Evolutionary conservation across 2,888 invertebrate genomes (phyloP).

Genomic region (Andrena trimmerana): DNA sequence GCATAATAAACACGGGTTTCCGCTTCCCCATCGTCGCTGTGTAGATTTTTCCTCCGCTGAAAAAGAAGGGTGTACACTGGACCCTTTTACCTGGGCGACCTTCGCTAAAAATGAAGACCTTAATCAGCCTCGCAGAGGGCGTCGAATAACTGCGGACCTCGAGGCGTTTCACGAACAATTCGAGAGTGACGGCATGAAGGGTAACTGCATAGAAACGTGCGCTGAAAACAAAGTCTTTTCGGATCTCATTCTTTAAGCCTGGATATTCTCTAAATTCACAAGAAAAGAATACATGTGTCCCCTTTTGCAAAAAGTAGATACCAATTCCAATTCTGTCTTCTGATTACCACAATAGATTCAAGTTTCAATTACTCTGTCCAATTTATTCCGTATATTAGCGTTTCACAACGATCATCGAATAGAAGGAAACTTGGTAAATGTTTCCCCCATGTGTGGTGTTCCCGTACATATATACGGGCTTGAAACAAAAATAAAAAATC

Average conservation of each 20-base stretch:
- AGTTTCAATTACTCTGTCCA: too few relatives aligned
- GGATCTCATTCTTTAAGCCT: conserved; percentile 46
- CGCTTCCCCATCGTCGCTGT: conserved; percentile 2
- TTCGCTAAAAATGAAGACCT: conserved; percentile 64
- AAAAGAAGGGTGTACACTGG: not conserved
- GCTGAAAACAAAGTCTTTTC: conserved; percentile 58
- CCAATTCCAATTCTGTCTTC: too few relatives aligned
- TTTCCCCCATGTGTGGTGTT: not conserved
- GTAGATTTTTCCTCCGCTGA: conserved; percentile 11
- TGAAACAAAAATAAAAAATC: not conserved
- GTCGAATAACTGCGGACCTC: conserved; percentile 49
- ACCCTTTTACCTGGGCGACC: conserved; percentile 38
- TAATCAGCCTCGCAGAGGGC: conserved; percentile 58
- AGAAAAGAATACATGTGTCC: not conserved
- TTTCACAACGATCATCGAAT: too few relatives aligned
- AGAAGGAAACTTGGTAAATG: not conserved
- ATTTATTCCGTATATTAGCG: too few relatives aligned
- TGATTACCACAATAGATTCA: too few relatives aligned
- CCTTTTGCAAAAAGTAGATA: too few relatives aligned
- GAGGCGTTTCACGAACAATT: conserved; percentile 57
- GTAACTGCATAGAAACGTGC: conserved; percentile 45
- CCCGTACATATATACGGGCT: not conserved
- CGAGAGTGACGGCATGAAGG: conserved; percentile 60
- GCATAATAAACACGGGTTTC: conserved; percentile 51
- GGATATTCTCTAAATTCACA: conserved; percentile 32